These are phyloP conservation scores for Hipparchia sbordonii DNA, from an alignment of 2,888 invertebrate genomes.

Conservation along the genomic window DNA sequence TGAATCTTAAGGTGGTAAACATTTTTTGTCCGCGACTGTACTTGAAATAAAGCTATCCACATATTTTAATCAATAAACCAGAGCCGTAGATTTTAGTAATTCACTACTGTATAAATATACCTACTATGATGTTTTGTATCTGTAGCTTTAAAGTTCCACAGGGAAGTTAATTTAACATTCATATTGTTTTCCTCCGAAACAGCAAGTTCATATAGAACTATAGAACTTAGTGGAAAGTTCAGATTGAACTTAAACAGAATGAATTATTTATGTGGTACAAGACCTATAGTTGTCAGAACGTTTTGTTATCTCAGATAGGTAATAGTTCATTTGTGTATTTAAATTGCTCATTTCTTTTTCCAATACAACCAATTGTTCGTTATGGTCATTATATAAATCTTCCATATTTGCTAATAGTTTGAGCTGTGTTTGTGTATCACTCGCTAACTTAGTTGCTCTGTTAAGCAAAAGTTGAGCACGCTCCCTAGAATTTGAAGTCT, in stretches of 20 bases:
- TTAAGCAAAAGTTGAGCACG: slow-evolving; percentile 90
- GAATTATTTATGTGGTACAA: slow-evolving; percentile 71
- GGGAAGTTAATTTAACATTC: not conserved
- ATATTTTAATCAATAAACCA: not conserved
- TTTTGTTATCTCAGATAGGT: slow-evolving; percentile 84
- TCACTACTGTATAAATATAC: not conserved
- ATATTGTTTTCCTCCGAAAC: not conserved
- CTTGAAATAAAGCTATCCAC: not conserved
- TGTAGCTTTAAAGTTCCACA: not conserved
- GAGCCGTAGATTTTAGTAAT: not conserved
- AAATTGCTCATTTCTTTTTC: slow-evolving; percentile 85
- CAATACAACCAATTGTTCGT: slow-evolving; percentile 82
- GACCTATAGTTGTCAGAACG: slow-evolving; percentile 85
- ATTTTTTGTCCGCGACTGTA: too few species aligned
- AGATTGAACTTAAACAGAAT: not conserved
- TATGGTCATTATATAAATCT: slow-evolving; percentile 85
- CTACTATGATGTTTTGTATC: not conserved
- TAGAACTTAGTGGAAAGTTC: not conserved
- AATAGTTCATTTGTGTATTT: slow-evolving; percentile 85
- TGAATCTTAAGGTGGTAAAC: too few species aligned
- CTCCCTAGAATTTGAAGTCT: slow-evolving; percentile 90
- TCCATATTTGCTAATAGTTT: slow-evolving; percentile 88
- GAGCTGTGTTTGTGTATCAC: slow-evolving; percentile 88
- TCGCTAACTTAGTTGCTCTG: slow-evolving; percentile 91
- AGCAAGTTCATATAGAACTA: not conserved